Base-by-base conservation (phyloP, 1,140 invertebrate species). In the Camponotus vicinus region DNA sequence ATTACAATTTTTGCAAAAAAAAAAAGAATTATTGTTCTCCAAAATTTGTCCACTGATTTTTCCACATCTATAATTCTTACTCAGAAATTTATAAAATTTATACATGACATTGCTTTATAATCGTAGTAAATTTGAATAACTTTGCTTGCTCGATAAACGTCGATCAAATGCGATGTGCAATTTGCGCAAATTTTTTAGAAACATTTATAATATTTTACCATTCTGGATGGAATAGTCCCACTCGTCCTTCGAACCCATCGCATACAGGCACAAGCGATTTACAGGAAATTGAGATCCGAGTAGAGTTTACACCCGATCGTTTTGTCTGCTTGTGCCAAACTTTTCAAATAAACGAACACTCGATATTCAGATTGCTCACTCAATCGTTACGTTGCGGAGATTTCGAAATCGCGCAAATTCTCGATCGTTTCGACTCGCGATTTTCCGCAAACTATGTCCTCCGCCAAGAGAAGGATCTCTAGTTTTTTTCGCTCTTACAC, bases 141-240 rank as follows among this genome's bases (percentile, higher is more conserved):
- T 5, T 52, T 4, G 18, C 4, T 52, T 15, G 18, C 4, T 52
- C 49, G 3, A 37, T 11, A n/a, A 61, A 67, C 9, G 37, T 27
- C 13, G 32, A 5, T 27, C 27, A 66, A 21, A 21, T 49, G 66
- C 34, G 7, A 49, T 15, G 15, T 32, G 55, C 15, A 37, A 32
- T 32, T 27, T 0, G 27, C 21, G 8, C 4, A 15, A 37, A 63
- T 55, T 3, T 49, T 61, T 2, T 11, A 21, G 6, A 0, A 64
- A 59, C 15, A 11, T 52, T 66, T 42, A 6, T 8, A 85, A 85
- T 34, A 88, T 89, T 40, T 91, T 86, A 95, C 94, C 94, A 80
- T 95, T 94, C 37, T 88, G 90, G 64, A 83, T 92, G 13, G 93
- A 94, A 75, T 95, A 95, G 87, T 95, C 94, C 94, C 94, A 94